Evolutionary conservation across 2,797 vertebrate species (phyloP).

Genomic region (Discoglossus pictus): DNA sequence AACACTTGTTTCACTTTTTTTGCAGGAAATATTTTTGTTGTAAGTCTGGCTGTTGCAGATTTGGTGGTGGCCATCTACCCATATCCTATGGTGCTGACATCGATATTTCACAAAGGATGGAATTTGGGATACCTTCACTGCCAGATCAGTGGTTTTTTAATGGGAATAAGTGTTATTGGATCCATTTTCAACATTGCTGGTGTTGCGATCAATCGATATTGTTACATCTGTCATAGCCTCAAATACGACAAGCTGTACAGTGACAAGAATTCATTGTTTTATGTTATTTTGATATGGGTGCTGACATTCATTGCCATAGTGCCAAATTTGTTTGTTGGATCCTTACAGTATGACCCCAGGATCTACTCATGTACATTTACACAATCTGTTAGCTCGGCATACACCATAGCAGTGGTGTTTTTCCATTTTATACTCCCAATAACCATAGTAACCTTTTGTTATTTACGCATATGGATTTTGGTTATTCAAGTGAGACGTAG

Average conservation of each 20-base stretch:
- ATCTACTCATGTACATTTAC: constrained; percentile 93
- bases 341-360: constrained; percentile 88
- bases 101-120: constrained; percentile 92
- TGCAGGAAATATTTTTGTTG: constrained; percentile 93
- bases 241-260: constrained; percentile 91
- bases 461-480: constrained; percentile 83
- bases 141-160: constrained; percentile 93
- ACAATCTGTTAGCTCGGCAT: constrained; percentile 85
- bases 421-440: constrained; percentile 86
- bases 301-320: constrained; percentile 88
- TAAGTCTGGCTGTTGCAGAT: constrained; percentile 93
- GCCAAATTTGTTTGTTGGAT: constrained; percentile 90
- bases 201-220: constrained; percentile 95
- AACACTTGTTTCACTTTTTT: constrained; percentile 58
- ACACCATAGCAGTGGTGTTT: constrained; percentile 92
- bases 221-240: constrained; percentile 96
- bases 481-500: constrained; percentile 81
- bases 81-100: constrained; percentile 89
- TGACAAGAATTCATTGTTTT: constrained; percentile 87
- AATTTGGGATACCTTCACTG: constrained; percentile 88
- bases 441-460: constrained; percentile 80
- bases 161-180: constrained; percentile 94
- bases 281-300: constrained; percentile 87
- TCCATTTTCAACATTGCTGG: constrained; percentile 97
- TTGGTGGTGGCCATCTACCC: constrained; percentile 94